A percentile compares a stretch with the other conserved stretches of the same genome.
Evolutionary conservation across 2,113 vertebrate genomes (phyloP).

Genomic region (Dascyllus trimaculatus): DNA sequence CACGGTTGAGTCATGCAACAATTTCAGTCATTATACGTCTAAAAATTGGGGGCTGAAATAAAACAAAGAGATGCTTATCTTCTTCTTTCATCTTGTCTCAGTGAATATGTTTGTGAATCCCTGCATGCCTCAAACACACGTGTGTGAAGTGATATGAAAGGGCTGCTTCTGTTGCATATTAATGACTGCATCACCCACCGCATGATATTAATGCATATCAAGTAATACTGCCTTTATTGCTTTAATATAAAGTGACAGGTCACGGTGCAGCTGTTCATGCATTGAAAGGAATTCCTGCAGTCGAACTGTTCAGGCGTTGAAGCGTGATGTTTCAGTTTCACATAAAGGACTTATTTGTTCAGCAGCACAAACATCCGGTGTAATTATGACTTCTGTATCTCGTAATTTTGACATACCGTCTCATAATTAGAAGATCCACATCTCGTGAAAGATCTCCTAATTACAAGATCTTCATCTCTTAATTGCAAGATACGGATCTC

Average conservation of each 20-base stretch:
- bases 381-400: slow-evolving; percentile 14
- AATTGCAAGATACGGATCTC: slow-evolving; percentile 32
- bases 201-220: not conserved
- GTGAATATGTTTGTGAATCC: too few relatives aligned
- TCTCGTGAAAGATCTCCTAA: slow-evolving; percentile 30
- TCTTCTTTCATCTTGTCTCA: too few relatives aligned
- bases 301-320: not conserved
- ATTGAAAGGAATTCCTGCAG: not conserved
- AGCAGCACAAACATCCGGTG: too few relatives aligned
- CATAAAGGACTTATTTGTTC: slow-evolving; percentile 1
- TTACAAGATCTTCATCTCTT: slow-evolving; percentile 40
- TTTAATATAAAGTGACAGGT: too few relatives aligned
- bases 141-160: too few relatives aligned
- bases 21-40: too few relatives aligned
- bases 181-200: not conserved
- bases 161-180: not conserved
- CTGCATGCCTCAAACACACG: too few relatives aligned
- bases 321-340: not conserved
- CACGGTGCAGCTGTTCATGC: not conserved
- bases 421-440: slow-evolving; percentile 22
- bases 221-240: too few relatives aligned
- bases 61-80: too few relatives aligned
- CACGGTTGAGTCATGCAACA: too few relatives aligned
- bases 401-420: not conserved
- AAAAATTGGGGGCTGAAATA: too few relatives aligned